phyloP scores from a whole-genome alignment of 2,888 invertebrate species.

The Andrena bucephala region DNA sequence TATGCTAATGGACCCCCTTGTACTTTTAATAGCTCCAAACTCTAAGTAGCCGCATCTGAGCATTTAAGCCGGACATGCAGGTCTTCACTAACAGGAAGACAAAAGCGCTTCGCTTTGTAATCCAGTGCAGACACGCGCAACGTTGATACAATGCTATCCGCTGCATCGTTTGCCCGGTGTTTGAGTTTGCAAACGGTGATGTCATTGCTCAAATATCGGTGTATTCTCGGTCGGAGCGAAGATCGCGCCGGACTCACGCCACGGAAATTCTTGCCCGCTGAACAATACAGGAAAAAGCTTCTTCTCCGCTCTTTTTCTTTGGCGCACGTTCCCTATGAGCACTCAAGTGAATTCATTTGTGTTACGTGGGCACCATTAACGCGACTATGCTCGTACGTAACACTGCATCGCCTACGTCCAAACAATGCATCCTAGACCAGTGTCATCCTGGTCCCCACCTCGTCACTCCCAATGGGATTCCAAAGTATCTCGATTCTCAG shows the following conservation, averaged over 20 bases:
- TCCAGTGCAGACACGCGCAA: slow-evolving; percentile 3
- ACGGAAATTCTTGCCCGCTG: slow-evolving; percentile 25
- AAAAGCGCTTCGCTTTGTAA: neutral
- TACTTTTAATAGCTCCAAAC: neutral
- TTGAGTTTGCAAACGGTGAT: slow-evolving; percentile 36
- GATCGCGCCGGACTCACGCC: neutral
- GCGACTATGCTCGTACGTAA: neutral
- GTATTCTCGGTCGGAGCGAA: slow-evolving; percentile 7
- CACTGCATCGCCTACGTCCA: neutral
- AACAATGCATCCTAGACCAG: neutral
- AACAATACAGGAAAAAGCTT: slow-evolving; percentile 36
- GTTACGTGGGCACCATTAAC: neutral
- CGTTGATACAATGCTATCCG: slow-evolving; percentile 20
- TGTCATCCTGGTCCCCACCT: too few species aligned
- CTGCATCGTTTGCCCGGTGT: slow-evolving; percentile 4
- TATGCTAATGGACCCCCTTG: neutral
- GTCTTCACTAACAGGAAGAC: slow-evolving; percentile 9
- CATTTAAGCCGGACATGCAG: neutral
- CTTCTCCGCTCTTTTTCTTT: slow-evolving; percentile 3
- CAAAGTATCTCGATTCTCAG: too few species aligned
- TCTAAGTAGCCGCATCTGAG: neutral
- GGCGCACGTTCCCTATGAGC: slow-evolving; percentile 1
- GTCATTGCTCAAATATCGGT: slow-evolving; percentile 45
- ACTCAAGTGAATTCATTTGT: slow-evolving; percentile 22
- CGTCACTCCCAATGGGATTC: too few species aligned